Conservation (phyloP, 2,797 vertebrate genomes). For the Decapterus maruadsi region DNA sequence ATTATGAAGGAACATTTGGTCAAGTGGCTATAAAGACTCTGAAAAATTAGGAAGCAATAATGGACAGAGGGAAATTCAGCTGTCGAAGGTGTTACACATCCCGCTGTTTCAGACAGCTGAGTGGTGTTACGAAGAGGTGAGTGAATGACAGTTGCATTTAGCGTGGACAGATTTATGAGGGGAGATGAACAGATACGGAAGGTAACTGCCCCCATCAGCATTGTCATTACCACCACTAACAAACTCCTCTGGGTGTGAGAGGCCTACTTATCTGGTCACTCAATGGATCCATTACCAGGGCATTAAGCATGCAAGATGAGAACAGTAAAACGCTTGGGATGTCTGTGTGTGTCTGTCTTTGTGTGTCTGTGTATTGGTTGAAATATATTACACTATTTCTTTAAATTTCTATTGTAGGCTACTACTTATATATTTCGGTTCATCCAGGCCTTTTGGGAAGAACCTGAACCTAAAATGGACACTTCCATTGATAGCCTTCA, state of each 20-base stretch:
- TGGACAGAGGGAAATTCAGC: slow-evolving; percentile 36
- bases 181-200: slow-evolving; percentile 59
- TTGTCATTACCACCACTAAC: slow-evolving; percentile 75
- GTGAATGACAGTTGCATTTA: slow-evolving; percentile 50
- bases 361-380: slow-evolving; percentile 9
- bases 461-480: neutral
- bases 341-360: slow-evolving; percentile 12
- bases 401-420: neutral
- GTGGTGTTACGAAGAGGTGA: slow-evolving; percentile 50
- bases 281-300: slow-evolving; percentile 78
- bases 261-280: slow-evolving; percentile 65
- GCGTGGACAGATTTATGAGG: slow-evolving; percentile 62
- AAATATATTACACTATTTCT: neutral
- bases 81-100: slow-evolving; percentile 38
- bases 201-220: slow-evolving; percentile 58
- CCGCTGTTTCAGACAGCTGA: slow-evolving; percentile 41
- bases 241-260: slow-evolving; percentile 79
- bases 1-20: slow-evolving; percentile 60
- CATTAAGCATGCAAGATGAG: slow-evolving; percentile 77
- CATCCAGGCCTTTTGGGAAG: slow-evolving; percentile 10
- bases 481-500: slow-evolving; percentile 42
- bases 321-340: slow-evolving; percentile 54
- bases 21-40: slow-evolving; percentile 46
- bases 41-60: slow-evolving; percentile 36
- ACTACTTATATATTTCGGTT: neutral